Conservation (phyloP, 2,888 invertebrate species). For the Hartigia nigra region DNA sequence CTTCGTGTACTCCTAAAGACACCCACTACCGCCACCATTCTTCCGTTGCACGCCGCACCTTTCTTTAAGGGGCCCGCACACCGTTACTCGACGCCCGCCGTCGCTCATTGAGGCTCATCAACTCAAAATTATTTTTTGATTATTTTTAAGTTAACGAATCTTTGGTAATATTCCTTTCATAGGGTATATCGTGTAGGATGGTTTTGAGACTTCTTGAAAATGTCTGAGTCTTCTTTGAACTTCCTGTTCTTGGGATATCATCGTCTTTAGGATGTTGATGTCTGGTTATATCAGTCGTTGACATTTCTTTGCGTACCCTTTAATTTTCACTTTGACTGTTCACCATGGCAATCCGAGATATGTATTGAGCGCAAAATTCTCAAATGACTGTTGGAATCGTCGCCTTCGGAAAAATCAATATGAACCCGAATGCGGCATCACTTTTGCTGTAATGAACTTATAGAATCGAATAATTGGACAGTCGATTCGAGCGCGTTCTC, state of each 20-base stretch:
- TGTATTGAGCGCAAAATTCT: neutral
- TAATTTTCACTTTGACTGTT: neutral
- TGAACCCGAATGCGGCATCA: neutral
- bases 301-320: neutral
- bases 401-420: neutral
- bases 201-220: neutral
- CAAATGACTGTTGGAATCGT: neutral
- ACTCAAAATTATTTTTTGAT: no score
- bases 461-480: neutral
- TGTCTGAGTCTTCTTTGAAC: neutral
- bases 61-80: constrained; percentile 16
- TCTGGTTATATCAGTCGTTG: neutral
- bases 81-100: neutral
- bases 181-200: neutral
- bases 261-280: neutral
- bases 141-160: no score
- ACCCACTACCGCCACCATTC: neutral
- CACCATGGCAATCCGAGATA: neutral
- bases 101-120: neutral
- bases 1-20: neutral
- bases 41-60: constrained; percentile 23
- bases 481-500: neutral
- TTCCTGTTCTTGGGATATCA: neutral
- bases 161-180: neutral
- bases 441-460: neutral